These are phyloP conservation scores for Didymodactylos carnosus DNA, from an alignment of 2,888 invertebrate genomes.

Conservation along the genomic window DNA sequence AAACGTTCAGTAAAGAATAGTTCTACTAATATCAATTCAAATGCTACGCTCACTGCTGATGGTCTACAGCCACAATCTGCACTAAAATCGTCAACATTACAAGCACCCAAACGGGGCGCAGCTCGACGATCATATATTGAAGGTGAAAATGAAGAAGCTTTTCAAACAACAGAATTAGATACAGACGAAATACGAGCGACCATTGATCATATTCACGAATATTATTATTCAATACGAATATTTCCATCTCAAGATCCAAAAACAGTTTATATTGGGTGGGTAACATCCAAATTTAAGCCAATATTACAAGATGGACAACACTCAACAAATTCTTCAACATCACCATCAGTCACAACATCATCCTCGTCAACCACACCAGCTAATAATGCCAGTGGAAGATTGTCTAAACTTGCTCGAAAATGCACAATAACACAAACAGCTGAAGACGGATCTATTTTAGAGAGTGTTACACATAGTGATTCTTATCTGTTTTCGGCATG, in stretches of 20 bases:
- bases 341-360: no score
- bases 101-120: not conserved
- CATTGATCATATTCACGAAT: slow-evolving; percentile 60
- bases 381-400: no score
- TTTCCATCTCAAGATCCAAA: slow-evolving; percentile 84
- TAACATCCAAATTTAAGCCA: slow-evolving; percentile 71
- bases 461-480: slow-evolving; percentile 49
- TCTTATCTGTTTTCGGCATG: slow-evolving; percentile 95
- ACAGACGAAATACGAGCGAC: slow-evolving; percentile 26
- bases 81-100: not conserved
- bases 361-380: no score
- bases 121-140: not conserved
- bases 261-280: slow-evolving; percentile 94
- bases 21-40: not conserved
- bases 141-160: not conserved
- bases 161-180: not conserved
- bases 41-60: not conserved
- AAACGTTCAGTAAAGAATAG: not conserved
- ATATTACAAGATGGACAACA: slow-evolving; percentile 14
- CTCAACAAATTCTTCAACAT: not conserved
- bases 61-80: not conserved
- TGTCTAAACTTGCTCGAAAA: not conserved
- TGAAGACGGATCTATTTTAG: slow-evolving; percentile 7
- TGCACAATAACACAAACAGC: slow-evolving; percentile 12
- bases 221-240: slow-evolving; percentile 65